A percentile compares a stretch with the other conserved stretches of the same genome.
Conservation (phyloP, 64 coral and sea anemone species). For the Montipora cactus region DNA sequence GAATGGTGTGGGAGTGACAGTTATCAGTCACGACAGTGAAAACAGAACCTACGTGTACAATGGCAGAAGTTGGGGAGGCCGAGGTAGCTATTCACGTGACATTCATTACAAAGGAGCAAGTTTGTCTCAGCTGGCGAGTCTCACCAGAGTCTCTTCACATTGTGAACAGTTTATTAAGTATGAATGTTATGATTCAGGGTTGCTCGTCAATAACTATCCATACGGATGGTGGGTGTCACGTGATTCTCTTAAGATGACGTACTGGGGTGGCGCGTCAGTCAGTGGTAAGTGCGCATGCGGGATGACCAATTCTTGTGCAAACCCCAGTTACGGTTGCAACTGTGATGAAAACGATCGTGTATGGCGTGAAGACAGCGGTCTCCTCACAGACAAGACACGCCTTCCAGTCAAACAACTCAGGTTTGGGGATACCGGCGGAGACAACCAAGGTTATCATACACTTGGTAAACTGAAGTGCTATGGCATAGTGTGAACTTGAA, state of each 20-base stretch:
- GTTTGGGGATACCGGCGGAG: neutral
- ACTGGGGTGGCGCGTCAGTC: neutral
- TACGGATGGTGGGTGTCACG: neutral
- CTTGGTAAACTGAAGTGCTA: neutral
- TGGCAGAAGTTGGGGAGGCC: too few relatives aligned
- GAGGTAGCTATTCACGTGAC: neutral
- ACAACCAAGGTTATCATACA: too few relatives aligned
- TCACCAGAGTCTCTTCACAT: too few relatives aligned
- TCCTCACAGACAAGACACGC: neutral
- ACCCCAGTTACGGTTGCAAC: neutral
- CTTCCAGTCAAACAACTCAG: neutral
- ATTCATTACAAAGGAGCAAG: neutral
- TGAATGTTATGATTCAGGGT: rapidly evolving
- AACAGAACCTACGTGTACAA: neutral
- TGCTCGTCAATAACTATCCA: too few relatives aligned
- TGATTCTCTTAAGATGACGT: neutral
- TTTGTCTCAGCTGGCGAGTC: neutral
- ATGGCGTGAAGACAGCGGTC: neutral
- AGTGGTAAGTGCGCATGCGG: neutral
- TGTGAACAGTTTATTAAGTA: too few relatives aligned
- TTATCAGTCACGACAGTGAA: too few relatives aligned
- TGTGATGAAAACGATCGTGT: neutral
- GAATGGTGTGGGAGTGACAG: too few relatives aligned
- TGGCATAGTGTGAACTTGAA: neutral
- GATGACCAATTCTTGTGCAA: neutral